phyloP scores from a whole-genome alignment of 2,113 vertebrate genomes.

The Sinocyclocheilus anshuiensis region DNA sequence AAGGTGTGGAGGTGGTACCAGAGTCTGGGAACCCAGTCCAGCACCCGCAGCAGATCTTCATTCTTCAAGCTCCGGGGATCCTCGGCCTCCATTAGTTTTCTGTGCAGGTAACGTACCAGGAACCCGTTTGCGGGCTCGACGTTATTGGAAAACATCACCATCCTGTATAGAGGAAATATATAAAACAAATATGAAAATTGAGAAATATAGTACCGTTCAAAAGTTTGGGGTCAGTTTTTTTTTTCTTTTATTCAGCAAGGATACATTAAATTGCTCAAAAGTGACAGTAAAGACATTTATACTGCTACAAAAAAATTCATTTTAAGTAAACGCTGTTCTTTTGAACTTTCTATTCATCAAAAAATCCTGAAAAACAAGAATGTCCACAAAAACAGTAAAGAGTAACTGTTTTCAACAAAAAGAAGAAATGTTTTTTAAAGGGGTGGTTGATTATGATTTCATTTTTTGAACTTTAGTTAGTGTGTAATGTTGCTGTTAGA shows the following conservation, averaged over 20 bases:
- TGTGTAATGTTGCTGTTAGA: no score
- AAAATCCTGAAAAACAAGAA: no score
- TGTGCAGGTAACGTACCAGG: slow-evolving; percentile 91
- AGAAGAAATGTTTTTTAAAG: neutral
- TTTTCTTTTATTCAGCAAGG: neutral
- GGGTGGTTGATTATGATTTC: no score
- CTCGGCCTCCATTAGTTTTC: slow-evolving; percentile 94
- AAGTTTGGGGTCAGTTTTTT: neutral
- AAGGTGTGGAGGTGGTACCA: slow-evolving; percentile 99
- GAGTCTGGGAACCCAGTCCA: slow-evolving; percentile 97
- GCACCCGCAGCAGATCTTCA: slow-evolving; percentile 88
- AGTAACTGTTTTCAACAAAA: neutral
- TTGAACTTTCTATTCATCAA: no score
- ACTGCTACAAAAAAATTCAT: neutral
- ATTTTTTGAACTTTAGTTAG: no score
- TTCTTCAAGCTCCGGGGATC: slow-evolving; percentile 85
- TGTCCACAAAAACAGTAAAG: neutral
- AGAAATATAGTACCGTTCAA: neutral
- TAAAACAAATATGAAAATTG: no score
- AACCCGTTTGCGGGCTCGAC: slow-evolving; percentile 98
- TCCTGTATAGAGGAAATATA: slow-evolving; percentile 69
- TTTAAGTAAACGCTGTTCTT: neutral
- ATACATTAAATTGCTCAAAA: neutral
- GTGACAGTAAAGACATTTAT: neutral
- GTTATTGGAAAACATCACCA: slow-evolving; percentile 98